phyloP scores from a whole-genome alignment of 1,140 invertebrate species.

The Ips typographus region DNA sequence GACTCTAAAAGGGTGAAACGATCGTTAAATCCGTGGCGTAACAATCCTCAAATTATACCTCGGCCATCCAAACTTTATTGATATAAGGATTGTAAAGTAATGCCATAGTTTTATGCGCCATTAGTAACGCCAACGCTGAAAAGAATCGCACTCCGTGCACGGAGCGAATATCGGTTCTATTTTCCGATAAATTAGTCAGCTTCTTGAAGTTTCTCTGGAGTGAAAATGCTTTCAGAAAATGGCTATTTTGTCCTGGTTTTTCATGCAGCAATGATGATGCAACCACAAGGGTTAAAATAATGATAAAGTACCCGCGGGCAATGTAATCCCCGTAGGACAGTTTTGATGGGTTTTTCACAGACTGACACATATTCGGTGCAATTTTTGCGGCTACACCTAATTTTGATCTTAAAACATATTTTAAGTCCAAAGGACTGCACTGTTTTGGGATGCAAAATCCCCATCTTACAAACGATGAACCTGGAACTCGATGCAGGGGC shows the following conservation, averaged over 20 bases:
- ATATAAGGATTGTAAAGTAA: slow-evolving; percentile 69
- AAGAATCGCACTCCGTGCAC: slow-evolving; percentile 67
- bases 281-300: slow-evolving; percentile 19
- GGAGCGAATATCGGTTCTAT: slow-evolving; percentile 61
- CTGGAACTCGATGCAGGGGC: slow-evolving; percentile 63
- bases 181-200: slow-evolving; percentile 56
- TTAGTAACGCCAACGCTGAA: slow-evolving; percentile 64
- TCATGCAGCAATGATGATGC: slow-evolving; percentile 1
- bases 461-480: slow-evolving; percentile 63
- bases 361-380: slow-evolving; percentile 37
- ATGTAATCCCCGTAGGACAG: slow-evolving; percentile 20
- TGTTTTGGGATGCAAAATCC: slow-evolving; percentile 63
- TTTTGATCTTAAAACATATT: slow-evolving; percentile 44
- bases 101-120: slow-evolving; percentile 73
- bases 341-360: background rate
- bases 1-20: slow-evolving; percentile 63
- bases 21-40: slow-evolving; percentile 54
- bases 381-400: slow-evolving; percentile 34
- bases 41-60: slow-evolving; percentile 53
- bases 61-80: slow-evolving; percentile 67
- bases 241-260: background rate
- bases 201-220: slow-evolving; percentile 61
- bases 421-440: slow-evolving; percentile 59
- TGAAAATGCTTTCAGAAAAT: slow-evolving; percentile 57
- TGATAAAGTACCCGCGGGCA: slow-evolving; percentile 21